These are phyloP conservation scores for Creontiades dilutus DNA, from an alignment of 2,888 invertebrate genomes.

Conservation along the genomic window DNA sequence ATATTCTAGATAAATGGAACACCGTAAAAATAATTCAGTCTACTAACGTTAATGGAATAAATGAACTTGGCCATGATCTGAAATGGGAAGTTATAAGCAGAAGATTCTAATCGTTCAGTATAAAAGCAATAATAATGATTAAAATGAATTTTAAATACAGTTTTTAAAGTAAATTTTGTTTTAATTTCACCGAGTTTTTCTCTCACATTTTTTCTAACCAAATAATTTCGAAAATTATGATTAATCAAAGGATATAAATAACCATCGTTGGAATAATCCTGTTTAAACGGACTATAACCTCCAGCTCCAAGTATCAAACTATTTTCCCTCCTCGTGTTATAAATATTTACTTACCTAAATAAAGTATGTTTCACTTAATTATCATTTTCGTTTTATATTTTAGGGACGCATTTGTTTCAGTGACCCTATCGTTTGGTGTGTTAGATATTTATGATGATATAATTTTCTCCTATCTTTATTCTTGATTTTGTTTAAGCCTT, in stretches of 20 bases:
- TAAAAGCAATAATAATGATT: too few relatives aligned
- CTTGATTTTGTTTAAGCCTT: slow-evolving; percentile 74
- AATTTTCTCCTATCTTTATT: slow-evolving; percentile 75
- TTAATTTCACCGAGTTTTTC: too few relatives aligned
- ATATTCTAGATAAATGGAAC: too few relatives aligned
- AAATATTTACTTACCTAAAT: slow-evolving; percentile 6
- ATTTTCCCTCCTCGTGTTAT: slow-evolving; percentile 78
- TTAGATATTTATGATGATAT: slow-evolving; percentile 72
- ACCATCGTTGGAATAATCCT: slow-evolving; percentile 80
- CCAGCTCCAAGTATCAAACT: slow-evolving; percentile 82
- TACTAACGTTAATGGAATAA: too few relatives aligned
- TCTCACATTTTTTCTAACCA: slow-evolving; percentile 96
- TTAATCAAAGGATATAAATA: not conserved
- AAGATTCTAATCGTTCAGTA: too few relatives aligned
- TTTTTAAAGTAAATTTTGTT: too few relatives aligned
- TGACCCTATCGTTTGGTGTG: slow-evolving; percentile 54
- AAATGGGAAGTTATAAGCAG: too few relatives aligned
- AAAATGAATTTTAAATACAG: too few relatives aligned
- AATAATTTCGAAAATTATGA: not conserved
- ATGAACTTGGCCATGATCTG: too few relatives aligned
- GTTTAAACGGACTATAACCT: slow-evolving; percentile 80
- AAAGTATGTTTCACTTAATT: slow-evolving; percentile 35
- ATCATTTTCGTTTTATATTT: slow-evolving; percentile 49
- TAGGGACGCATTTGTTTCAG: not conserved
- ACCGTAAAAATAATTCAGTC: too few relatives aligned